A percentile compares a stretch with the other conserved stretches of the same genome.
These are phyloP conservation scores for Isurus oxyrinchus DNA, from an alignment of 2,113 vertebrate species.

Conservation along the genomic window DNA sequence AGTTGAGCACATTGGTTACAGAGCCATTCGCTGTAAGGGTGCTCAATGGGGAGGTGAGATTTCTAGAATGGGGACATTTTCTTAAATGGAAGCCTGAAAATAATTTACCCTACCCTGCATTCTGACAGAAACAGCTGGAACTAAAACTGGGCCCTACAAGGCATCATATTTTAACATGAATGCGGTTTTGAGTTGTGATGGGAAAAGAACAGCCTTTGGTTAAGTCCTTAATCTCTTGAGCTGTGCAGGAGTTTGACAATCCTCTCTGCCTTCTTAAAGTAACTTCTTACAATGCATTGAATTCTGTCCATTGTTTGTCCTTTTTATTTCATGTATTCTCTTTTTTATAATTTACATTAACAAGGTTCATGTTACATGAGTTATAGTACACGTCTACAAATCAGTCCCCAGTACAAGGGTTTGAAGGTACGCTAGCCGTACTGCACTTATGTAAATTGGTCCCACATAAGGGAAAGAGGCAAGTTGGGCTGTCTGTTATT, in stretches of 20 bases:
- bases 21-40: background rate
- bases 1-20: background rate
- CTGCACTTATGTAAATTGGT: background rate
- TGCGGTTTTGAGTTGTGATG: background rate
- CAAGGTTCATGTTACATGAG: background rate
- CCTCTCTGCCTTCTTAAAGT: background rate
- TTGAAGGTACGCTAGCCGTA: background rate
- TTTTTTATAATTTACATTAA: background rate
- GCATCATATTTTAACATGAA: background rate
- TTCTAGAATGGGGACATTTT: background rate
- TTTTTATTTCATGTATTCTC: background rate
- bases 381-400: background rate
- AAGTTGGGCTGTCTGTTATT: background rate
- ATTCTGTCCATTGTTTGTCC: background rate
- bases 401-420: background rate
- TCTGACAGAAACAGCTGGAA: background rate
- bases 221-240: background rate
- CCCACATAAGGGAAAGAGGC: background rate
- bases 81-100: background rate
- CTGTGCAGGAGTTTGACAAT: background rate
- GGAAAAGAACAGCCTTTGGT: background rate
- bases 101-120: background rate
- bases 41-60: background rate
- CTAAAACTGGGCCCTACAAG: background rate
- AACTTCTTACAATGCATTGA: background rate